Evolutionary conservation across 2,888 invertebrate species (phyloP).

Genomic region (Andrena flavipes): DNA sequence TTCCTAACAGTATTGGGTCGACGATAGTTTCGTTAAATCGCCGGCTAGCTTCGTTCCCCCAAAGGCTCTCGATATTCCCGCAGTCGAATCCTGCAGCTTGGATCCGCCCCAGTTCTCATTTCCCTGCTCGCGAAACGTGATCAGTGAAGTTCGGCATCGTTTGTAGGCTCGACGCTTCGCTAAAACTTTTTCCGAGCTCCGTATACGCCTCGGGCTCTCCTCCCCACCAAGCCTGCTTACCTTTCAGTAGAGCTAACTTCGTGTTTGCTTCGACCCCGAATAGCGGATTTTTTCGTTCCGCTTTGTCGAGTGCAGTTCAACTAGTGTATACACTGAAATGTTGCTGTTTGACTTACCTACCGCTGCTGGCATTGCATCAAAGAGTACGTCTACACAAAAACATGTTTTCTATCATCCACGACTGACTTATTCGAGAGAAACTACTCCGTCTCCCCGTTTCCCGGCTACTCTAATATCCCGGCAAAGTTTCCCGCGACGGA

Average conservation of each 20-base stretch:
- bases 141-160: conserved; percentile 29
- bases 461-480: no score
- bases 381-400: neutral
- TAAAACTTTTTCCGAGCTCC: conserved; percentile 42
- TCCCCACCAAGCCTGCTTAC: neutral
- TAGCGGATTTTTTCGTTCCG: conserved; percentile 2
- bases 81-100: neutral
- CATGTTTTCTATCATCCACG: neutral
- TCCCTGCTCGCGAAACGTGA: conserved; percentile 19
- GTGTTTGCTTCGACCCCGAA: conserved; percentile 23
- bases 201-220: neutral
- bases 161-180: conserved; percentile 8
- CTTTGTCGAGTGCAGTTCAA: neutral
- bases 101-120: conserved; percentile 31
- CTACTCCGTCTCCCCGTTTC: no score
- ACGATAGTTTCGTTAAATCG: neutral
- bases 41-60: neutral
- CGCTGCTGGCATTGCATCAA: neutral
- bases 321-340: conserved; percentile 1
- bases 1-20: neutral
- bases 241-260: conserved; percentile 29
- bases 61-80: conserved; percentile 22
- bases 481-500: no score
- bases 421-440: neutral
- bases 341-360: conserved; percentile 1